Conservation (phyloP, 2,113 vertebrate species). For the Dicerorhinus sumatrensis region DNA sequence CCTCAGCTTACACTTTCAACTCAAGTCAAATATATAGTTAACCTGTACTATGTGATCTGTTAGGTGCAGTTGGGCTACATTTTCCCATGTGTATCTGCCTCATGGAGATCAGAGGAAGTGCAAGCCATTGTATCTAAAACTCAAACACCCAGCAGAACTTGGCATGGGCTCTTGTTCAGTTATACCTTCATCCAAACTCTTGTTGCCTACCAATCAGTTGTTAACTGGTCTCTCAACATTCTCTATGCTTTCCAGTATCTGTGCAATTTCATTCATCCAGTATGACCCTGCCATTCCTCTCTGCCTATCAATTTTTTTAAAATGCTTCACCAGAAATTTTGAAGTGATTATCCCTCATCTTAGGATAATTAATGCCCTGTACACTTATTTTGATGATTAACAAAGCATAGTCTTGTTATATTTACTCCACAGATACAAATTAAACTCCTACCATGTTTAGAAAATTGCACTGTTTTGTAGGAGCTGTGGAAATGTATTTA, state of each 20-base stretch:
- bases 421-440: background rate
- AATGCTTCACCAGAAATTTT: background rate
- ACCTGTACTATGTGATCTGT: background rate
- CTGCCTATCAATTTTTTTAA: background rate
- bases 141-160: background rate
- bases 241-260: background rate
- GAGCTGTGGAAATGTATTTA: background rate
- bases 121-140: background rate
- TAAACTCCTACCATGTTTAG: background rate
- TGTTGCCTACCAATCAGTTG: background rate
- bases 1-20: background rate
- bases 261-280: background rate
- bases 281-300: background rate
- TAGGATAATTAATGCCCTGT: background rate
- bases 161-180: background rate
- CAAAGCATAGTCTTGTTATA: background rate
- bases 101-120: background rate
- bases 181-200: background rate
- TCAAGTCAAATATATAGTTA: slow-evolving; percentile 29
- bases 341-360: background rate
- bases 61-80: background rate
- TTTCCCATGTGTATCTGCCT: background rate
- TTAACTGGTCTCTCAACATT: background rate
- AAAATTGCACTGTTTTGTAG: background rate
- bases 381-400: slow-evolving; percentile 53